Conservation (phyloP, 2,888 invertebrate genomes). For the Dicyrtoma fusca region DNA sequence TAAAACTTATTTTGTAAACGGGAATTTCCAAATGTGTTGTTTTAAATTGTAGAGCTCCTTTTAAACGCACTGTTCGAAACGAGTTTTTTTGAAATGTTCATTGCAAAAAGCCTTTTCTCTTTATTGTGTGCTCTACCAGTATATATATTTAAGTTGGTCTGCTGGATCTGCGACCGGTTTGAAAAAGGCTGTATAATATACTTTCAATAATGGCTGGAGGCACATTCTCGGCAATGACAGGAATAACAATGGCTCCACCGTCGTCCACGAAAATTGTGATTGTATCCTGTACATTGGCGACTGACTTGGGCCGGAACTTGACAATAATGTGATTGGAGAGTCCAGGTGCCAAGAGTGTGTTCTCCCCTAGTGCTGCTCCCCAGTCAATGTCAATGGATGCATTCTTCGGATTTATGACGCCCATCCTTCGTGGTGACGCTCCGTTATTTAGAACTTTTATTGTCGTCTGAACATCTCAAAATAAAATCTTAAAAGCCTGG, state of each 20-base stretch:
- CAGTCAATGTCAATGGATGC: constrained; percentile 37
- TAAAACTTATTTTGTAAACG: too few species aligned
- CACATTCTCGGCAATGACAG: constrained; percentile 34
- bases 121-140: too few species aligned
- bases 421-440: constrained; percentile 37
- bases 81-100: too few species aligned
- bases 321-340: constrained; percentile 29
- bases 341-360: constrained; percentile 42
- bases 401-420: constrained; percentile 42
- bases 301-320: constrained; percentile 22
- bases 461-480: constrained; percentile 5
- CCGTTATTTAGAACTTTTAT: constrained; percentile 40
- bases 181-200: background rate
- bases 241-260: constrained; percentile 48
- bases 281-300: constrained; percentile 40
- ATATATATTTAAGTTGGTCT: too few species aligned
- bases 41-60: too few species aligned
- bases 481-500: background rate
- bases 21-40: too few species aligned
- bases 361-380: constrained; percentile 23
- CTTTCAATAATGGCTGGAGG: constrained; percentile 41
- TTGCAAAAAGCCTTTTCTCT: too few species aligned
- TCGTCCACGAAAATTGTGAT: constrained; percentile 39
- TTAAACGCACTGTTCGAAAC: too few species aligned
- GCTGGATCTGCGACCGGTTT: too few species aligned